A percentile compares a stretch with the other conserved stretches of the same genome.
Evolutionary conservation across 2,113 vertebrate genomes (phyloP).

Genomic region (Erythrocercus mccallii): DNA sequence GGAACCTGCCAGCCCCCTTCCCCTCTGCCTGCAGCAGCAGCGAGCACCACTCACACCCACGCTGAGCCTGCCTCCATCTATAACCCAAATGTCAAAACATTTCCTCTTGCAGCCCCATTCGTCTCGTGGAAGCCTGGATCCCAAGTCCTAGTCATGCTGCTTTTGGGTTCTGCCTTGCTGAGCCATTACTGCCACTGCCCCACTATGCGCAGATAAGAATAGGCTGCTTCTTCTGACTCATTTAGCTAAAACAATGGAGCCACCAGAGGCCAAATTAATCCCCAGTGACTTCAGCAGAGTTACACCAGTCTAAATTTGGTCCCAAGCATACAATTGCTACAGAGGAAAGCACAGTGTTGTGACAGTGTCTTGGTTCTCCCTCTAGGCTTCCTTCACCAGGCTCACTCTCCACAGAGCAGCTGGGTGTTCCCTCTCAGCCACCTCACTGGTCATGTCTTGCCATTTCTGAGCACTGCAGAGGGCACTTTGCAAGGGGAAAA

Average conservation of each 20-base stretch:
- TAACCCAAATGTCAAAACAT: slow-evolving; percentile 61
- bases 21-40: slow-evolving; percentile 25
- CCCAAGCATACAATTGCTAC: slow-evolving; percentile 27
- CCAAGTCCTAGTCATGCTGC: not conserved
- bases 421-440: not conserved
- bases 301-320: slow-evolving; percentile 59
- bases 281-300: slow-evolving; percentile 33
- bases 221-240: slow-evolving; percentile 54
- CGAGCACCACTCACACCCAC: not conserved
- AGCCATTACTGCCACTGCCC: slow-evolving; percentile 20
- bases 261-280: slow-evolving; percentile 55
- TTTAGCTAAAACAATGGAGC: slow-evolving; percentile 56
- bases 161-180: slow-evolving; percentile 5
- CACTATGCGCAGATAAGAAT: slow-evolving; percentile 42
- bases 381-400: not conserved
- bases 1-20: slow-evolving; percentile 61
- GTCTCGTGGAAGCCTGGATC: not conserved
- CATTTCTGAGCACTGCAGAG: not conserved
- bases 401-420: not conserved
- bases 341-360: not conserved
- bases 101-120: slow-evolving; percentile 44
- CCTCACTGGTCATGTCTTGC: not conserved
- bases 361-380: slow-evolving; percentile 19
- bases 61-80: slow-evolving; percentile 40
- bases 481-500: not conserved